These are phyloP conservation scores for Mactromeris polynyma DNA, from an alignment of 2,888 invertebrate genomes.

Conservation along the genomic window DNA sequence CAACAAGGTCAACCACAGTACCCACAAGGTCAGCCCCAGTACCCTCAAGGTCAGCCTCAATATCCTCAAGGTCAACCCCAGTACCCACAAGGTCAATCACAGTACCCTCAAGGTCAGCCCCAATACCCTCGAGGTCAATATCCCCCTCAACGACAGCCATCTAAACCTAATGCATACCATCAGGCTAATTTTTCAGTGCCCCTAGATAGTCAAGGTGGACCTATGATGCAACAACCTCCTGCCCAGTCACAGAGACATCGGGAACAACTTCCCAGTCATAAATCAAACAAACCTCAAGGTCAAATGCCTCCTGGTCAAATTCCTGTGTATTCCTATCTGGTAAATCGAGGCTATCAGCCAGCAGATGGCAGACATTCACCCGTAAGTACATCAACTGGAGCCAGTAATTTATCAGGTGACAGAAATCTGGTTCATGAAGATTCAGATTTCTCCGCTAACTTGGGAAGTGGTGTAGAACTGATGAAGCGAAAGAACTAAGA, in stretches of 20 bases:
- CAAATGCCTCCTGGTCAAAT: conserved; percentile 41
- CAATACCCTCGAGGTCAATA: conserved; percentile 41
- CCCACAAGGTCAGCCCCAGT: conserved; percentile 35
- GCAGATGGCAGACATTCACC: conserved; percentile 72
- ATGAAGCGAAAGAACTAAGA: conserved; percentile 69
- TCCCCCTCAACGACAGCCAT: conserved; percentile 38
- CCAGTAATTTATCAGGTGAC: conserved; percentile 68
- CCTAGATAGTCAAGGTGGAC: conserved; percentile 37
- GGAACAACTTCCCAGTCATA: conserved; percentile 35
- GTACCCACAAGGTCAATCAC: conserved; percentile 40
- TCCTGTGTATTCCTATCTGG: conserved; percentile 81
- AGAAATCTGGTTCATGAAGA: conserved; percentile 62
- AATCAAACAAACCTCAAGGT: conserved; percentile 40
- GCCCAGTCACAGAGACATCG: conserved; percentile 23
- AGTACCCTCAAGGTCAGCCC: conserved; percentile 37
- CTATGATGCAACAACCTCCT: conserved; percentile 22
- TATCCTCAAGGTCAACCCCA: conserved; percentile 47
- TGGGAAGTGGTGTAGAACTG: conserved; percentile 75
- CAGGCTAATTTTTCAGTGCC: conserved; percentile 74
- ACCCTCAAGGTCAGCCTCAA: conserved; percentile 46
- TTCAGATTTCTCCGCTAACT: conserved; percentile 69
- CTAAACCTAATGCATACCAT: conserved; percentile 48
- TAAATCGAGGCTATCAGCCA: conserved; percentile 81
- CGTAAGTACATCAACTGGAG: conserved; percentile 68
- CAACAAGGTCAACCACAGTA: conserved; percentile 40